phyloP scores from a whole-genome alignment of 2,888 invertebrate species.

The Rhamnusium bicolor region DNA sequence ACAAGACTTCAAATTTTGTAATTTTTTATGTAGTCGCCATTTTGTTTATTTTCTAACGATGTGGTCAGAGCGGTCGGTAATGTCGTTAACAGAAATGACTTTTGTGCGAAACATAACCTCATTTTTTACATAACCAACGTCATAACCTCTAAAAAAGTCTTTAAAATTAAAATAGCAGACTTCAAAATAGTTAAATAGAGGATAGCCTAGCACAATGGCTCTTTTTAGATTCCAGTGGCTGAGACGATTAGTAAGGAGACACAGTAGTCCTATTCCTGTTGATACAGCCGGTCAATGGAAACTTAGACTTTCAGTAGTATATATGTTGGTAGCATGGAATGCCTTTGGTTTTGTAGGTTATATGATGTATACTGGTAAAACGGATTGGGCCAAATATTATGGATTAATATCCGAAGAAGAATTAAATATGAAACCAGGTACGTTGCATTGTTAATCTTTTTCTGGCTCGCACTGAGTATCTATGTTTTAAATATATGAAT shows the following conservation, averaged over 20 bases:
- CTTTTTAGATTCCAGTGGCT: constrained; percentile 73
- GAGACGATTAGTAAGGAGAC: constrained; percentile 71
- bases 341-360: constrained; percentile 79
- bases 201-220: constrained; percentile 59
- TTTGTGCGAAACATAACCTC: constrained; percentile 4
- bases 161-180: too few relatives aligned
- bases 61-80: constrained; percentile 18
- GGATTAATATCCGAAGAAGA: constrained; percentile 79
- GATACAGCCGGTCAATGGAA: constrained; percentile 76
- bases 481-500: too few relatives aligned
- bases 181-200: background rate
- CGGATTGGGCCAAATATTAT: constrained; percentile 79
- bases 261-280: constrained; percentile 72
- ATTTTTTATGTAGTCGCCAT: constrained; percentile 46
- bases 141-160: background rate
- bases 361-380: constrained; percentile 75
- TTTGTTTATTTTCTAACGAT: constrained; percentile 41
- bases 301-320: constrained; percentile 76
- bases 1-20: constrained; percentile 51
- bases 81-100: constrained; percentile 1
- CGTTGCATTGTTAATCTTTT: background rate
- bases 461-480: too few relatives aligned
- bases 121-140: constrained; percentile 12
- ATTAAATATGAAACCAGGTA: constrained; percentile 74
- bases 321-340: constrained; percentile 81